Evolutionary conservation across 2,888 invertebrate species (phyloP), one percentile per base, ranked within the genome.

Genomic region (Epinotia nisella): DNA sequence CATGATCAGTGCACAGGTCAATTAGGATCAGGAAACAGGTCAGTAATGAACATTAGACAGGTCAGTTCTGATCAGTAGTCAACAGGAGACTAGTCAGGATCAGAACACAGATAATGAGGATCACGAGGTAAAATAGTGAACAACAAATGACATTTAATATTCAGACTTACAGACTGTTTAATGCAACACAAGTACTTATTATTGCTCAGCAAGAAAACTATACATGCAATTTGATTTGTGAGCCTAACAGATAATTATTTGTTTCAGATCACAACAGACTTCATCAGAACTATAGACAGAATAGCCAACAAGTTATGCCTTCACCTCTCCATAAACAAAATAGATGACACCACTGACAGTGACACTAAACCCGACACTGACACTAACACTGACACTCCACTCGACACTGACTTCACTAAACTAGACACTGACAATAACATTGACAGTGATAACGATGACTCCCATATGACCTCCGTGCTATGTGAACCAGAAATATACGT

Each of bases 181-280:
- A 24, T 24, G 21, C 21, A 24, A 24, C 2, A 24, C 21, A 24
- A 24, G 21, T 24, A 24, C 21, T 24, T 24, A 24, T 24, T 24
- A 24, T 24, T 24, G 21, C 21, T 24, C 21, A 24, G 21, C 21
- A 24, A 24, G 21, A 24, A 24, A 24, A 24, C 21, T 24, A 24
- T 24, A 24, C 29, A 5, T 7, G 5, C 5, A 7, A 7, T 29
- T 29, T 0, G 29, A 29, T 29, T 29, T 29, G 7, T 9, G 35
- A 29, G 0, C 7, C 29, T 29, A 29, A 29, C 29, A 5, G 29
- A 7, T 29, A 9, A 35, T 35, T 45, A 62, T 53, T 41, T 11
- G 21, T 75, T 73, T n/a, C 71, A 77, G 77, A 55, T 75, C 53
- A 76, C 77, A 5, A 76, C 76, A 21, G 74, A 75, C 10, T 66